Percentiles rank a stretch among this genome's conserved stretches.
These are phyloP conservation scores for Buphagus erythrorhynchus DNA, from an alignment of 2,797 vertebrate species.

Conservation along the genomic window DNA sequence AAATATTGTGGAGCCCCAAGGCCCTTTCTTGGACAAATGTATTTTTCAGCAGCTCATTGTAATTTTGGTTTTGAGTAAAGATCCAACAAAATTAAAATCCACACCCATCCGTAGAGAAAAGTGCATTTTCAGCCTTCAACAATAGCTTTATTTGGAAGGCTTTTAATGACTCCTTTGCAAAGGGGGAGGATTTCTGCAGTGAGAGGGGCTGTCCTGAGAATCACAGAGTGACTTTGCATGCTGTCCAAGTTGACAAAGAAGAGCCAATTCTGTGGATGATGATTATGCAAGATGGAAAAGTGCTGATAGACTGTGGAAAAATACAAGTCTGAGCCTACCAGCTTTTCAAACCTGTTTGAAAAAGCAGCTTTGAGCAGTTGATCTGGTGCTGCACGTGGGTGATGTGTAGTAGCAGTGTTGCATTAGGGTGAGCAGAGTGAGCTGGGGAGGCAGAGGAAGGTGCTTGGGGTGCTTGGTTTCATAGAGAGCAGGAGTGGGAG, in stretches of 20 bases:
- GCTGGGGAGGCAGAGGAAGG: neutral
- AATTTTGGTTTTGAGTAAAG: slow-evolving; percentile 45
- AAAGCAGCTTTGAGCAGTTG: neutral
- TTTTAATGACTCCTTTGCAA: neutral
- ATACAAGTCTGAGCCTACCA: neutral
- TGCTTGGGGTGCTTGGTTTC: neutral
- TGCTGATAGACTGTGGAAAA: slow-evolving; percentile 34
- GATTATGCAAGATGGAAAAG: slow-evolving; percentile 25
- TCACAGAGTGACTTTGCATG: neutral
- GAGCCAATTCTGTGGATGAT: neutral
- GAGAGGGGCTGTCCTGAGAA: neutral
- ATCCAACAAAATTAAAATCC: slow-evolving; percentile 13
- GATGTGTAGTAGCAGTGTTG: fast-evolving
- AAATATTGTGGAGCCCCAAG: slow-evolving; percentile 12
- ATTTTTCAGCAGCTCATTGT: slow-evolving; percentile 54
- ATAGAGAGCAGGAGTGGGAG: neutral
- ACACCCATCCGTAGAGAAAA: neutral
- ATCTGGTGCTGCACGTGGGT: neutral
- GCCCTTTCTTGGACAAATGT: slow-evolving; percentile 27
- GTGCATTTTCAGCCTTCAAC: neutral
- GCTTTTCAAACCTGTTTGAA: neutral
- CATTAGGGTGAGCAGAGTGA: neutral
- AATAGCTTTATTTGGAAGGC: slow-evolving; percentile 6
- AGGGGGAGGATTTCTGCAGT: neutral
- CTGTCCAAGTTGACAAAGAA: neutral